These are phyloP conservation scores for Aspidapion aeneum DNA, from an alignment of 2,888 invertebrate species.

Conservation along the genomic window DNA sequence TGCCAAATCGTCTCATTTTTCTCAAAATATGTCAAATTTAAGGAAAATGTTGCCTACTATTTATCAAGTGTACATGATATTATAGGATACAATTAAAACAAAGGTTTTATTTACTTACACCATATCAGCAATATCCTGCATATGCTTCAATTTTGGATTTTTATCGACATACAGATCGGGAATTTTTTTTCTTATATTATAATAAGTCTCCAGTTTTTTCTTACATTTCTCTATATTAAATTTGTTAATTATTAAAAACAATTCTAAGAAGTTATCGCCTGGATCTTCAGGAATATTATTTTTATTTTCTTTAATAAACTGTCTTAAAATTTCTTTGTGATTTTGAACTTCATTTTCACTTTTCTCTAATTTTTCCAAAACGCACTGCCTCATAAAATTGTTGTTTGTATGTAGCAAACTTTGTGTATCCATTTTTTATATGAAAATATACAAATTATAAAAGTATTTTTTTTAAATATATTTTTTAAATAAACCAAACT, in stretches of 20 bases:
- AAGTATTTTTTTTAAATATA: too few relatives aligned
- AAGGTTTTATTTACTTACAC: conserved; percentile 32
- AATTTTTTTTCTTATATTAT: conserved; percentile 31
- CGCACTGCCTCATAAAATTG: conserved; percentile 1
- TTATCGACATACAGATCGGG: conserved; percentile 38
- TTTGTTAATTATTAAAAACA: conserved; percentile 32
- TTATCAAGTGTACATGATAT: too few relatives aligned
- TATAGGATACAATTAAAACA: too few relatives aligned
- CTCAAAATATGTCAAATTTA: too few relatives aligned
- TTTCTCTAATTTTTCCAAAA: conserved; percentile 20
- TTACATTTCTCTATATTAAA: conserved; percentile 35
- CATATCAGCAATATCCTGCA: conserved; percentile 26
- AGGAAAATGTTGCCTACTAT: too few relatives aligned
- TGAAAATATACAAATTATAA: too few relatives aligned
- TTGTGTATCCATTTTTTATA: conserved; percentile 19
- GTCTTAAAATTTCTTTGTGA: conserved; percentile 30
- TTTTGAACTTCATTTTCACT: conserved; percentile 24
- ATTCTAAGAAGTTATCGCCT: conserved; percentile 30
- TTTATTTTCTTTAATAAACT: conserved; percentile 34
- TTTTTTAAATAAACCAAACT: too few relatives aligned
- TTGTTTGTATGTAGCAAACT: conserved; percentile 13
- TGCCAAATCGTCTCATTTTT: too few relatives aligned
- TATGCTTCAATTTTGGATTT: conserved; percentile 26
- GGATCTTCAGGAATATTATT: conserved; percentile 36
- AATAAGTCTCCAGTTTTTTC: conserved; percentile 36